Base-by-base conservation (phyloP, 1,140 invertebrate genomes). In the Drosophila truncata region DNA sequence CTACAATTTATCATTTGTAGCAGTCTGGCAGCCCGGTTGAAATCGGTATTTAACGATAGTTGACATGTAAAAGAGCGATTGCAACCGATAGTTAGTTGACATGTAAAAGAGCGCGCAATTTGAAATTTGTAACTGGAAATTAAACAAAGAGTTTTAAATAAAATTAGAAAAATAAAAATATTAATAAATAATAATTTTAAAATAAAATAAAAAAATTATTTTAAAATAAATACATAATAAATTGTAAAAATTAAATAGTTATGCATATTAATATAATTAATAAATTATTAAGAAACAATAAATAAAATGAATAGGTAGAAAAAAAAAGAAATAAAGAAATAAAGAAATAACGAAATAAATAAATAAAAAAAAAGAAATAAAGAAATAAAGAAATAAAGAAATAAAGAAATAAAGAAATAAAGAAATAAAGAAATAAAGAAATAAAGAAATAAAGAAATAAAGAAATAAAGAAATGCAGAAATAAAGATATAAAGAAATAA, bases 1-100 rank as follows among this genome's bases (percentile, higher is more conserved):
- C 7, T 0, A 9, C 9, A n/a, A 41, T 3, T n/a, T 2, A 9
- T n/a, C 1, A 10, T 9, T 18, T 41, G 2, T 0, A 18, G 8
- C 39, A 10, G 8, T 18, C 8, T 41, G 39, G 39, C 39, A 41
- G 3, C 33, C 10, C 33, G 33, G 3, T 33, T 8, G 7, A 0
- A 29, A 29, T 7, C 3, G 4, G 11, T n/a, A n/a, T n/a, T 4
- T 18, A 20, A 2, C 18, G 41, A 44, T 20, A 44, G 41, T 20
- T 44, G 3, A n/a, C n/a, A n/a, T n/a, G n/a, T n/a, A n/a, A n/a
- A n/a, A n/a, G n/a, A n/a, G n/a, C n/a, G n/a, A n/a, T n/a, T n/a
- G n/a, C n/a, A n/a, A n/a, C n/a, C n/a, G n/a, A n/a, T n/a, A n/a
- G n/a, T n/a, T n/a, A n/a, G n/a, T n/a, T n/a, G n/a, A n/a, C n/a